Evolutionary conservation across 2,888 invertebrate genomes (phyloP).

Genomic region (Maniola hyperantus): DNA sequence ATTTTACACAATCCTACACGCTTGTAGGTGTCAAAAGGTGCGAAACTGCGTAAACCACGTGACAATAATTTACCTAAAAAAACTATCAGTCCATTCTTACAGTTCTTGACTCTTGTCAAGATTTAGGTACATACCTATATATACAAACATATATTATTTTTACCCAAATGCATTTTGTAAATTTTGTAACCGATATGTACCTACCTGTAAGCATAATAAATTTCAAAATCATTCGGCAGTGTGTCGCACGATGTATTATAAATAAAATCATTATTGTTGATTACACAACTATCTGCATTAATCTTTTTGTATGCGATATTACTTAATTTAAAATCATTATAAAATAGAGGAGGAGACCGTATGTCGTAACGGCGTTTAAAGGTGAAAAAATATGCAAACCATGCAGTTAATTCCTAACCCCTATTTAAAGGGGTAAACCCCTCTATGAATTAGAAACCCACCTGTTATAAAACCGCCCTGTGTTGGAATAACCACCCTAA

Average conservation of each 20-base stretch:
- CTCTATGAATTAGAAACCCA: conserved; percentile 72
- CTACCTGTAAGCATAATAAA: no score
- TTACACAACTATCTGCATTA: neutral
- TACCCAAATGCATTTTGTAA: no score
- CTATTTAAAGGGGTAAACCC: conserved; percentile 57
- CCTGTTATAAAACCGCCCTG: conserved; percentile 51
- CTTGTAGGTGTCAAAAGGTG: no score
- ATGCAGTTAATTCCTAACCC: conserved; percentile 73
- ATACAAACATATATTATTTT: neutral
- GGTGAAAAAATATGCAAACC: conserved; percentile 74
- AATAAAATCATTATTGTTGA: no score
- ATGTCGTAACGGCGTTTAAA: conserved; percentile 54
- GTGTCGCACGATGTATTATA: no score
- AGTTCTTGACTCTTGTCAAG: neutral
- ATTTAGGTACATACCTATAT: no score
- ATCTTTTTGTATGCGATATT: conserved; percentile 6
- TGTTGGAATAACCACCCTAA: conserved; percentile 26
- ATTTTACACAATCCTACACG: no score
- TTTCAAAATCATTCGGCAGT: no score
- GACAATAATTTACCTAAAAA: no score
- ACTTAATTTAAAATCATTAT: conserved; percentile 26
- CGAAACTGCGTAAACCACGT: no score
- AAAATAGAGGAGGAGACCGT: conserved; percentile 21
- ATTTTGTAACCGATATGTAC: no score
- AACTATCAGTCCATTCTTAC: neutral